A percentile compares a stretch with the other conserved stretches of the same genome.
phyloP scores from a whole-genome alignment of 2,888 invertebrate genomes.

The Eugnorisma glareosa region DNA sequence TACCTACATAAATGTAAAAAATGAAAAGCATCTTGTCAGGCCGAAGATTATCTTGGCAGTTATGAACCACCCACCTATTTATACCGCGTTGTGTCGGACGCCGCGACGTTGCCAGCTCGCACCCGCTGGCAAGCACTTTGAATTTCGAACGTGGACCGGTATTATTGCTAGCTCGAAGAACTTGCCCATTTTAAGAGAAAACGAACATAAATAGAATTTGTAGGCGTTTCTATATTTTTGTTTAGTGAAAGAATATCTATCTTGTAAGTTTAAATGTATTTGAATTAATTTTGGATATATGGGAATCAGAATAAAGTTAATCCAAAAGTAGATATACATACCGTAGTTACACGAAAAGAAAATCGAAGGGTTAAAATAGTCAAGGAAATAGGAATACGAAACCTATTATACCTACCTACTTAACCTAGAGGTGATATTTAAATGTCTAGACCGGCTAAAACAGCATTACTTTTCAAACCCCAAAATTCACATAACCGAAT shows the following conservation, averaged over 20 bases:
- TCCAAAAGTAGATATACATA: neutral
- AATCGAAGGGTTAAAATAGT: neutral
- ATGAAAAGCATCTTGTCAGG: slow-evolving; percentile 68
- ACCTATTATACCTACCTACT: neutral
- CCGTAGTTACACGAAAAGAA: neutral
- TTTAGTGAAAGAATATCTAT: neutral
- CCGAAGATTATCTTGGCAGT: slow-evolving; percentile 72
- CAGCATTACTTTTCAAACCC: neutral
- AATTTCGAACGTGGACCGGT: slow-evolving; percentile 66
- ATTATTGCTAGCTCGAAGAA: slow-evolving; percentile 52
- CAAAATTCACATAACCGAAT: neutral
- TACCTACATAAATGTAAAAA: slow-evolving; percentile 59
- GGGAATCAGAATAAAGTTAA: neutral
- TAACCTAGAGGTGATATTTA: neutral
- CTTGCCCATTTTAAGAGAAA: slow-evolving; percentile 50
- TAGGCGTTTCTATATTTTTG: neutral
- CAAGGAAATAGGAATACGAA: neutral
- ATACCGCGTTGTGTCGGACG: slow-evolving; percentile 66
- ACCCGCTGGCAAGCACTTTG: slow-evolving; percentile 64
- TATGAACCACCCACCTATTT: slow-evolving; percentile 74
- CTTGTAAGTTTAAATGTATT: neutral
- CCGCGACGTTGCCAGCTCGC: slow-evolving; percentile 75
- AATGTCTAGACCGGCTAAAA: neutral
- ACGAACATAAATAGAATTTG: slow-evolving; percentile 3
- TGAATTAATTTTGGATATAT: neutral